Conservation (phyloP, 2,797 vertebrate genomes). For the Oreortyx pictus region DNA sequence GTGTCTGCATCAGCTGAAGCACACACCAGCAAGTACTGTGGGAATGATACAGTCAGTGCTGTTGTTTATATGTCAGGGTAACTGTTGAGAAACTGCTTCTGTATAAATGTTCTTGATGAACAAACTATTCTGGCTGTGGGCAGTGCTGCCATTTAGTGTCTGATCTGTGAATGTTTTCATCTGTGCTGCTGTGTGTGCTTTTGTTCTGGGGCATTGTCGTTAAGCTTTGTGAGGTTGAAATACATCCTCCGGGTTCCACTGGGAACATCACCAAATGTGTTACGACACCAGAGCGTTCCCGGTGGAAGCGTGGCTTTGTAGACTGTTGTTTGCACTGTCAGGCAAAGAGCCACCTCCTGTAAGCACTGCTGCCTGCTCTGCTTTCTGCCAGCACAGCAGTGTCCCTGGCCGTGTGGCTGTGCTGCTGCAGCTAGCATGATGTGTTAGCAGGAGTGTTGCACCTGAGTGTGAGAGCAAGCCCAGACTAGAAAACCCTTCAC, state of each 20-base stretch:
- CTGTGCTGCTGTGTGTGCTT: not conserved
- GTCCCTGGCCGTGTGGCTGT: not conserved
- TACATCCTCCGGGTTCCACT: conserved; percentile 33
- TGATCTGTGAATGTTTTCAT: not conserved
- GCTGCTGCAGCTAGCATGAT: not conserved
- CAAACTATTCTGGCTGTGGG: not conserved
- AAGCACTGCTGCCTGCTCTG: not conserved
- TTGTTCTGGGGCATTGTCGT: not conserved
- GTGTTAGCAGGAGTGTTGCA: not conserved
- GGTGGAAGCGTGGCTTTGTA: not conserved
- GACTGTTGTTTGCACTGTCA: not conserved
- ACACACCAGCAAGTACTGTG: not conserved
- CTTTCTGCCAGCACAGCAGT: not conserved
- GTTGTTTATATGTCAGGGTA: not conserved
- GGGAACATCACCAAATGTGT: not conserved
- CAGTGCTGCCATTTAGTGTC: not conserved
- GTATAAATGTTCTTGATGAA: not conserved
- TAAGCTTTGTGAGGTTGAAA: conserved; percentile 5
- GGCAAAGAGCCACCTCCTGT: not conserved
- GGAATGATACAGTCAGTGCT: not conserved
- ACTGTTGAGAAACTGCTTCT: not conserved
- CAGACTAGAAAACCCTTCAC: not conserved
- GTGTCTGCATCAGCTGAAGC: not conserved
- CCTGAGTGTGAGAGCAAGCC: not conserved
- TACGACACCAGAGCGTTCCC: not conserved